phyloP scores from a whole-genome alignment of 2,888 invertebrate genomes.

The Escarpia spicata region DNA sequence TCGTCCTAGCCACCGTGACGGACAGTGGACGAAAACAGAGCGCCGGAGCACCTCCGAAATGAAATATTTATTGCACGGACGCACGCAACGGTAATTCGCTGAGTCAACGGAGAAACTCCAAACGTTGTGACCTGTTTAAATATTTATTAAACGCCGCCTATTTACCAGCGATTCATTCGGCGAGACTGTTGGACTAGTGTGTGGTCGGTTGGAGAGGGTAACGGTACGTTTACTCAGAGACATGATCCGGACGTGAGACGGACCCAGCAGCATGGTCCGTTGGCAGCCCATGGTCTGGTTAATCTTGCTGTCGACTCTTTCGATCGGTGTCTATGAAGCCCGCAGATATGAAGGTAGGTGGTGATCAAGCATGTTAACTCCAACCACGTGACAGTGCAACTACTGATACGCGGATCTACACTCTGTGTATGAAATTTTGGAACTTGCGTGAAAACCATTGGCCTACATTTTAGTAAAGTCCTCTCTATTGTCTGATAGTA shows the following conservation, averaged over 20 bases:
- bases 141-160: not conserved
- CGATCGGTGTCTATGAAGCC: not conserved
- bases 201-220: not conserved
- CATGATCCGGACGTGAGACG: not conserved
- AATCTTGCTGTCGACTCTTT: slow-evolving; percentile 1
- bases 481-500: no score
- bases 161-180: not conserved
- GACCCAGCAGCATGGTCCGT: not conserved
- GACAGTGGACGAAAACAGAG: not conserved
- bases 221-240: not conserved
- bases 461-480: no score
- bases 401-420: not conserved
- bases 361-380: not conserved
- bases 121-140: not conserved
- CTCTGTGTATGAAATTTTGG: not conserved
- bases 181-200: not conserved
- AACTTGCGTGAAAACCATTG: no score
- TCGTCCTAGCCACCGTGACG: not conserved
- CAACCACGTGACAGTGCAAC: not conserved
- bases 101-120: not conserved
- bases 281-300: not conserved
- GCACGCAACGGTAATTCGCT: not conserved
- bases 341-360: not conserved
- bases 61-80: not conserved
- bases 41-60: not conserved